Conservation (phyloP, 2,797 vertebrate genomes). For the Microctenopoma steveboyesi region DNA sequence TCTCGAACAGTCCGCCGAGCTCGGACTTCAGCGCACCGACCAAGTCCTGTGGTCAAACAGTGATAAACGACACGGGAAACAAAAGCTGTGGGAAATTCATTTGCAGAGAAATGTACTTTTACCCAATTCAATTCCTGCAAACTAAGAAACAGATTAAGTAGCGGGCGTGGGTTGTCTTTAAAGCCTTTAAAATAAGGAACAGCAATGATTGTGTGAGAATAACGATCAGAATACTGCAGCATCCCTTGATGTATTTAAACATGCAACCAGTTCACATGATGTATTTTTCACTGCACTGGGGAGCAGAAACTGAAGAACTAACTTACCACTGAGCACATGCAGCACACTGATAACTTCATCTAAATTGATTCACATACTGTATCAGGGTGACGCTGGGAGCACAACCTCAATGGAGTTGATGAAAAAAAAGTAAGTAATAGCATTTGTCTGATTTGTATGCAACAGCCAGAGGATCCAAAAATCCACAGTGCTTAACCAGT, state of each 20-base stretch:
- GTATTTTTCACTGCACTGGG: not conserved
- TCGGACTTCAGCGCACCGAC: conserved; percentile 92
- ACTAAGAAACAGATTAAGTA: not conserved
- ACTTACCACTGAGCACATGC: conserved; percentile 4
- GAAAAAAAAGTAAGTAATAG: conserved; percentile 7
- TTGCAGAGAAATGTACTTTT: conserved; percentile 2
- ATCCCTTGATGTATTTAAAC: no score
- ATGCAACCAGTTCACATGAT: no score
- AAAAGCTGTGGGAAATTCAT: conserved; percentile 8
- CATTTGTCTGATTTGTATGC: not conserved
- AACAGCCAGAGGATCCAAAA: not conserved
- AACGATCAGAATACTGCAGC: no score
- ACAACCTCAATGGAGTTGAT: not conserved
- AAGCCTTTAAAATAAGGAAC: not conserved
- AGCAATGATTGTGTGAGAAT: not conserved
- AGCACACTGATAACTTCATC: conserved; percentile 6
- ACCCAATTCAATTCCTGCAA: not conserved
- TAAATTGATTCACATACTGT: conserved; percentile 24
- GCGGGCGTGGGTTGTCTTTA: not conserved
- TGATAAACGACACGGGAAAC: conserved; percentile 15
- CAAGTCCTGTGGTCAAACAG: conserved; percentile 84
- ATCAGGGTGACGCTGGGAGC: not conserved
- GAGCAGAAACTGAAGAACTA: not conserved
- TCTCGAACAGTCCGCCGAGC: conserved; percentile 92
- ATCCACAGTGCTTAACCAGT: not conserved